Percentiles rank a stretch among this genome's conserved stretches.
Evolutionary conservation across 2,113 vertebrate species (phyloP).

Genomic region (Brachyistius frenatus): DNA sequence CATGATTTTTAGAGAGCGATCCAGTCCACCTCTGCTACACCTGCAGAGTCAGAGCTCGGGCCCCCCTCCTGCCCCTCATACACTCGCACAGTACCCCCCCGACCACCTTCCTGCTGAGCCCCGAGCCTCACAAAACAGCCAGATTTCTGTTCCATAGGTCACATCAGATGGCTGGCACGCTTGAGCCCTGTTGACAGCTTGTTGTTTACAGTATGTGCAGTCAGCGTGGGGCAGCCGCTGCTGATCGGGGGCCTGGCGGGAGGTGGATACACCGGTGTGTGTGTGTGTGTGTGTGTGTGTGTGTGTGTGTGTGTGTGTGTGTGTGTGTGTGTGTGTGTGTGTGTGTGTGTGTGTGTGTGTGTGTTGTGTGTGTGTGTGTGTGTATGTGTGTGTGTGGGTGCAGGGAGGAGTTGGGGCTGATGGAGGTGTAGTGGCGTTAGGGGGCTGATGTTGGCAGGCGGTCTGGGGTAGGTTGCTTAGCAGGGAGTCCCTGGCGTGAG

Average conservation of each 20-base stretch:
- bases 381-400: neutral
- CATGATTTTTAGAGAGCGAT: constrained; percentile 33
- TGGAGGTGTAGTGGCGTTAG: constrained; percentile 54
- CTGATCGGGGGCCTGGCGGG: constrained; percentile 66
- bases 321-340: too few relatives aligned
- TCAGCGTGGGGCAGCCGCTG: constrained; percentile 86
- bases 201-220: constrained; percentile 85
- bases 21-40: constrained; percentile 28
- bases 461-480: constrained; percentile 73
- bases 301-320: too few relatives aligned
- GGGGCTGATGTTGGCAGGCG: constrained; percentile 74
- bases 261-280: constrained; percentile 54
- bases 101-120: constrained; percentile 63
- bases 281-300: constrained; percentile 30
- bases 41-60: constrained; percentile 43
- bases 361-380: too few relatives aligned
- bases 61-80: constrained; percentile 8
- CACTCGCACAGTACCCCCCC: constrained; percentile 39
- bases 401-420: constrained; percentile 23
- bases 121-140: constrained; percentile 67
- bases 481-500: constrained; percentile 87
- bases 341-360: constrained; percentile 16
- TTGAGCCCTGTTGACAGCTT: constrained; percentile 94
- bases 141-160: constrained; percentile 85
- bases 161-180: constrained; percentile 84